These are phyloP conservation scores for Acanthosepion esculentum DNA, from an alignment of 2,888 invertebrate genomes.

Conservation along the genomic window DNA sequence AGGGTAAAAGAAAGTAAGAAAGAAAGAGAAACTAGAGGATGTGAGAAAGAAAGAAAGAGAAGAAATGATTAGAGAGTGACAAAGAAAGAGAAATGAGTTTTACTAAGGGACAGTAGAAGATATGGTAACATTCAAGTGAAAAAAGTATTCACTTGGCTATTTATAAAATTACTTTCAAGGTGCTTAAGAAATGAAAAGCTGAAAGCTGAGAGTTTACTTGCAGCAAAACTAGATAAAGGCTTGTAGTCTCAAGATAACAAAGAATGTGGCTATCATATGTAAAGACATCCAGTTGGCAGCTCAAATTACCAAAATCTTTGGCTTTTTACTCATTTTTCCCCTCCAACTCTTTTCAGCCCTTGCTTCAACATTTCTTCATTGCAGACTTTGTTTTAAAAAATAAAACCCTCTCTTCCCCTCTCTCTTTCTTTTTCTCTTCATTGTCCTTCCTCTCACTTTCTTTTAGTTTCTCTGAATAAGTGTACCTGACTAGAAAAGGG, in stretches of 20 bases:
- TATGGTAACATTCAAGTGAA: background rate
- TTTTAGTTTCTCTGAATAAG: background rate
- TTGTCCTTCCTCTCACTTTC: background rate
- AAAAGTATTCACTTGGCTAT: background rate
- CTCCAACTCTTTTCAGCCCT: background rate
- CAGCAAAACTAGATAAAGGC: background rate
- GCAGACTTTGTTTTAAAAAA: background rate
- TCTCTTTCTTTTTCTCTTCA: background rate
- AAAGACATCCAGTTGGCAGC: background rate
- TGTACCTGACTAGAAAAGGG: background rate
- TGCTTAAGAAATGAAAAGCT: background rate
- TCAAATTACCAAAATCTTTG: background rate
- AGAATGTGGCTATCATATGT: slow-evolving; percentile 33
- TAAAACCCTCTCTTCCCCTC: background rate
- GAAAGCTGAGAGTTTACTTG: background rate
- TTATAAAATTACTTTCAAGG: slow-evolving; percentile 9
- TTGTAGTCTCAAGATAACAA: background rate
- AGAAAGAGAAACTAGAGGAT: too few species aligned
- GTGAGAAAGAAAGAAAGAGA: too few species aligned
- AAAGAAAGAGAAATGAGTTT: background rate
- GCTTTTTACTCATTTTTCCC: too few species aligned
- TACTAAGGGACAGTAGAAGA: background rate
- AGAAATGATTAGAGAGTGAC: too few species aligned
- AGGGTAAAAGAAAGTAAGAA: too few species aligned
- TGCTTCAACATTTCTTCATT: background rate